A percentile compares a stretch with the other conserved stretches of the same genome.
Conservation (phyloP, 2,888 invertebrate species). For the Meteorus colon region DNA sequence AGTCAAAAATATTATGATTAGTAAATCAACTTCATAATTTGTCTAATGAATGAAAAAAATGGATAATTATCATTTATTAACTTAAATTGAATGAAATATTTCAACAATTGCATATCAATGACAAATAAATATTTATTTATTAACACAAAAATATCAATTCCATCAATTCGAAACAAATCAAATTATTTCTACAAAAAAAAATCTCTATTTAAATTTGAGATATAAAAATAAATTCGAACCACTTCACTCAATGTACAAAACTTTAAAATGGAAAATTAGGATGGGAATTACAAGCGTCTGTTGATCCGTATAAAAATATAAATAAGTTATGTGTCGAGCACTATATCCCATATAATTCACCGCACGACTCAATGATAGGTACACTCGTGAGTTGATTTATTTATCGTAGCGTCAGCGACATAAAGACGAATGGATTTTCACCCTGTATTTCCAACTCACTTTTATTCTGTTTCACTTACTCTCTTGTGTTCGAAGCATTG, state of each 20-base stretch:
- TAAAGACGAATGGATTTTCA: constrained; percentile 66
- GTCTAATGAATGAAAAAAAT: too few relatives aligned
- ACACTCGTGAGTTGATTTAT: constrained; percentile 72
- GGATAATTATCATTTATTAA: too few relatives aligned
- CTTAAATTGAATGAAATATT: too few relatives aligned
- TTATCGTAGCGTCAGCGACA: constrained; percentile 67
- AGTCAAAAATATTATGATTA: too few relatives aligned
- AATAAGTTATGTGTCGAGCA: constrained; percentile 18
- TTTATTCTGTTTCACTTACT: constrained; percentile 2
- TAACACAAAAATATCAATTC: too few relatives aligned
- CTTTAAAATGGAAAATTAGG: background rate
- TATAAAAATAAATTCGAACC: background rate
- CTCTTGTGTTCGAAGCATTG: constrained; percentile 34
- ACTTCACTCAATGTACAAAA: background rate
- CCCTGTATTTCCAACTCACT: background rate
- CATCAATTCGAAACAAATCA: too few relatives aligned
- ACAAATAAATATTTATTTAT: too few relatives aligned
- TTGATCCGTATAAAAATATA: constrained; percentile 8
- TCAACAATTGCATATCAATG: too few relatives aligned
- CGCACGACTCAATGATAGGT: constrained; percentile 38
- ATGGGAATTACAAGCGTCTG: background rate
- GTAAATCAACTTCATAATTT: too few relatives aligned
- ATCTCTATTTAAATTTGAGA: too few relatives aligned
- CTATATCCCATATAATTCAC: constrained; percentile 10
- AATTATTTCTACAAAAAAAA: too few relatives aligned